These are phyloP conservation scores for Burhinus oedicnemus DNA, from an alignment of 2,113 vertebrate genomes.

Conservation along the genomic window DNA sequence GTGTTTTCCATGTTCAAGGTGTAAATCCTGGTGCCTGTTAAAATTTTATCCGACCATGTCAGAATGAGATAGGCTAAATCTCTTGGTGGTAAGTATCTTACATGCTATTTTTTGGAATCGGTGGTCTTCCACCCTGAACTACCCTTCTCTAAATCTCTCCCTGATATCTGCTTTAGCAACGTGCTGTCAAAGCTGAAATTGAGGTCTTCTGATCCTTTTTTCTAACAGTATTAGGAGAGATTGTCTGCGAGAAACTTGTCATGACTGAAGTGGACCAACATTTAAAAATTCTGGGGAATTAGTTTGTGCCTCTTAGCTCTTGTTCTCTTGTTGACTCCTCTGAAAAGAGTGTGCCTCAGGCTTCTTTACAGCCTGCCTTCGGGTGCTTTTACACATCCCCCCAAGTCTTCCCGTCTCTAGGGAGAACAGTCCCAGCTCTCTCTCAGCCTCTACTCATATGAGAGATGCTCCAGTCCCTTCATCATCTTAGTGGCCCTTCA, in stretches of 20 bases:
- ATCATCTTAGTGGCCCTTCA: background rate
- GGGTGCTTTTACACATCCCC: background rate
- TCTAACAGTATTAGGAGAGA: background rate
- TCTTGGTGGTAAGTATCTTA: background rate
- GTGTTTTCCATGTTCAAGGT: background rate
- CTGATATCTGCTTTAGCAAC: too few relatives aligned
- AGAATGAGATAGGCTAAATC: background rate
- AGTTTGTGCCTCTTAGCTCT: background rate
- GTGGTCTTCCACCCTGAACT: background rate
- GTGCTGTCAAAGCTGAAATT: background rate
- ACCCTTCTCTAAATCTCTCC: background rate
- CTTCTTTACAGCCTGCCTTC: background rate
- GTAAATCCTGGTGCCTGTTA: background rate
- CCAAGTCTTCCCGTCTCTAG: too few relatives aligned
- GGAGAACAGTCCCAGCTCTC: background rate
- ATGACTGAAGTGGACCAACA: background rate
- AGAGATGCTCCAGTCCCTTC: background rate
- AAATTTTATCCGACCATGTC: background rate
- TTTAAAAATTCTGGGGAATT: background rate
- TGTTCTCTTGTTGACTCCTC: background rate
- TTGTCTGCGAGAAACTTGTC: background rate
- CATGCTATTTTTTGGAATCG: background rate
- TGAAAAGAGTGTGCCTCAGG: background rate
- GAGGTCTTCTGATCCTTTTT: background rate
- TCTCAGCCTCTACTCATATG: background rate